A percentile compares a stretch with the other conserved stretches of the same genome.
Conservation (phyloP, 2,888 invertebrate species). For the Buathra laborator region DNA sequence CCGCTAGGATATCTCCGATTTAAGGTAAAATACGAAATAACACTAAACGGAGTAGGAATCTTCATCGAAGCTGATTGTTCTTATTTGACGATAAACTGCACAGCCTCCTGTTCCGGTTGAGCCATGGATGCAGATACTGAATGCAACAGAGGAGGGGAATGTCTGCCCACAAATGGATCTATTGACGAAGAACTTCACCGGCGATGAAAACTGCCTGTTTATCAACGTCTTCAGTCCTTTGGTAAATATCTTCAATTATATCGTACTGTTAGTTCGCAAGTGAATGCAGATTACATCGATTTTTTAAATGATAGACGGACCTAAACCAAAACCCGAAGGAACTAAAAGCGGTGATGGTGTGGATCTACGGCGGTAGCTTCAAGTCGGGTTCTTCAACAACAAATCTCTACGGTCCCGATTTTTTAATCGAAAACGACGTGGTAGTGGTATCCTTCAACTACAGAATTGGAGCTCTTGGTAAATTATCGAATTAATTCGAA, state of each 20-base stretch:
- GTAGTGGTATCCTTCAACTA: constrained; percentile 75
- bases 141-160: constrained; percentile 62
- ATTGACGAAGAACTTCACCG: constrained; percentile 48
- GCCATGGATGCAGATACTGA: constrained; percentile 69
- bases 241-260: constrained; percentile 62
- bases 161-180: constrained; percentile 70
- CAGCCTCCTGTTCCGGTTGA: constrained; percentile 62
- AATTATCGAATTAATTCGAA: neutral
- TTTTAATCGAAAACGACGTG: constrained; percentile 73
- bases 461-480: constrained; percentile 74
- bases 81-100: constrained; percentile 11
- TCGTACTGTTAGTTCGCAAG: neutral
- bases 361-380: constrained; percentile 74
- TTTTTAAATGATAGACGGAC: neutral
- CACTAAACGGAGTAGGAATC: neutral
- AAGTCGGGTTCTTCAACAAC: constrained; percentile 56
- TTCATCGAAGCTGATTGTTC: neutral
- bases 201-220: constrained; percentile 76
- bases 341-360: constrained; percentile 72
- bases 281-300: neutral
- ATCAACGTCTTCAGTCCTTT: constrained; percentile 76
- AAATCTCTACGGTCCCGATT: constrained; percentile 73
- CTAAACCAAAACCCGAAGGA: neutral
- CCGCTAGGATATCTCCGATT: constrained; percentile 73
- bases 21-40: constrained; percentile 67